Evolutionary conservation across 2,113 vertebrate genomes (phyloP).

Genomic region (rabbit (Oryctolagus cuniculus)): DNA sequence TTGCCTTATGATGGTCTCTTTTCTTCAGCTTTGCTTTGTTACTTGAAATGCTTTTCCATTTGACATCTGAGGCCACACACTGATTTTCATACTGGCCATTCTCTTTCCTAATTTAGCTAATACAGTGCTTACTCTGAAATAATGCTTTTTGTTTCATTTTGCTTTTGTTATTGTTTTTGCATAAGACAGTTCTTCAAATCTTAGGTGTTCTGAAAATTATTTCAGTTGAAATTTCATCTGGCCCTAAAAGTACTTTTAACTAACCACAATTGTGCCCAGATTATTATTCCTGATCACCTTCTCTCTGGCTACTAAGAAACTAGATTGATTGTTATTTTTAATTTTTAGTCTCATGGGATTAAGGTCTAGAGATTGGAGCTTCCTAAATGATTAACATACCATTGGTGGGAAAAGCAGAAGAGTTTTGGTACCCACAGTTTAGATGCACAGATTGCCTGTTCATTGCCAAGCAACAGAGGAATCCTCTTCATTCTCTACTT

Average conservation of each 20-base stretch:
- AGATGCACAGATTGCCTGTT: not conserved
- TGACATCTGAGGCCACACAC: not conserved
- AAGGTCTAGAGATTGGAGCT: not conserved
- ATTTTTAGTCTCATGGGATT: not conserved
- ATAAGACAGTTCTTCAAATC: not conserved
- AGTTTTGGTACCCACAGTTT: not conserved
- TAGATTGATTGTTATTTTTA: not conserved
- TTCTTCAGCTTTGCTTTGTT: not conserved
- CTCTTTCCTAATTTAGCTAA: not conserved
- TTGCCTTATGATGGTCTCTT: not conserved
- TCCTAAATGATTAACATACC: not conserved
- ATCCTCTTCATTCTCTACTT: not conserved
- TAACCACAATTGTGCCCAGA: not conserved
- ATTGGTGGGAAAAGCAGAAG: not conserved
- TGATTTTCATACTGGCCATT: not conserved
- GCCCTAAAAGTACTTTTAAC: not conserved
- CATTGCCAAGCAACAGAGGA: not conserved
- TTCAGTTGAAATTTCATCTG: not conserved
- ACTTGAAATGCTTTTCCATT: not conserved
- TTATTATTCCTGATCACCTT: not conserved
- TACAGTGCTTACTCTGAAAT: not conserved
- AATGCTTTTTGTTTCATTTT: not conserved
- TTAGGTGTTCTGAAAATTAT: not conserved
- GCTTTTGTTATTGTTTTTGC: not conserved
- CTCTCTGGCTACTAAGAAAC: not conserved